phyloP scores from a whole-genome alignment of 1,140 invertebrate genomes.

The Thalassaphorura encarpata region DNA sequence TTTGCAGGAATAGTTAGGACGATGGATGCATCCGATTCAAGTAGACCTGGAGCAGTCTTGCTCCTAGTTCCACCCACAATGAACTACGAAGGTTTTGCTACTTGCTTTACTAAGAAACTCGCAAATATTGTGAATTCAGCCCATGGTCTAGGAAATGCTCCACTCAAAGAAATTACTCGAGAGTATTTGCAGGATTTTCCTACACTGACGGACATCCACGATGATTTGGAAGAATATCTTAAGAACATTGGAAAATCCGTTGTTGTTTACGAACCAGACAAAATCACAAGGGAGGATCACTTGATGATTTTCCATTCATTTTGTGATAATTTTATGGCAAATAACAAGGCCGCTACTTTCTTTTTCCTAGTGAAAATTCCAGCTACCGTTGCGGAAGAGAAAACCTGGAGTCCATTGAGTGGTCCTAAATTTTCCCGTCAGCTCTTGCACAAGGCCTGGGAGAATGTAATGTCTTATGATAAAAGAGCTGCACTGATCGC shows the following conservation, averaged over 20 bases:
- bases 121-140: constrained; percentile 2
- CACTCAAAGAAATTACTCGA: not conserved
- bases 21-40: constrained; percentile 8
- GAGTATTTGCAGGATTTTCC: constrained; percentile 3
- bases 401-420: not conserved
- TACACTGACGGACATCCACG: constrained; percentile 11
- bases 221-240: constrained; percentile 15
- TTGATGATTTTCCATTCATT: constrained; percentile 24
- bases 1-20: constrained; percentile 10
- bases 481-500: constrained; percentile 21
- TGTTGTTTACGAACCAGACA: constrained; percentile 14
- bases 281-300: constrained; percentile 5
- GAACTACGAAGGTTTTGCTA: not conserved
- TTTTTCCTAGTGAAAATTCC: constrained; percentile 17
- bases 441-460: constrained; percentile 13
- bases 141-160: not conserved
- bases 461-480: not conserved
- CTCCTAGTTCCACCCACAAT: constrained; percentile 10
- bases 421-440: constrained; percentile 5
- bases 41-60: constrained; percentile 10
- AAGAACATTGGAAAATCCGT: constrained; percentile 12
- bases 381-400: not conserved
- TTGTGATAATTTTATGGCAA: constrained; percentile 23
- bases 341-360: constrained; percentile 19
- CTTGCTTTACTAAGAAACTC: constrained; percentile 12